Conservation (phyloP, 2,797 vertebrate genomes). For the Steatocranus sp. region DNA sequence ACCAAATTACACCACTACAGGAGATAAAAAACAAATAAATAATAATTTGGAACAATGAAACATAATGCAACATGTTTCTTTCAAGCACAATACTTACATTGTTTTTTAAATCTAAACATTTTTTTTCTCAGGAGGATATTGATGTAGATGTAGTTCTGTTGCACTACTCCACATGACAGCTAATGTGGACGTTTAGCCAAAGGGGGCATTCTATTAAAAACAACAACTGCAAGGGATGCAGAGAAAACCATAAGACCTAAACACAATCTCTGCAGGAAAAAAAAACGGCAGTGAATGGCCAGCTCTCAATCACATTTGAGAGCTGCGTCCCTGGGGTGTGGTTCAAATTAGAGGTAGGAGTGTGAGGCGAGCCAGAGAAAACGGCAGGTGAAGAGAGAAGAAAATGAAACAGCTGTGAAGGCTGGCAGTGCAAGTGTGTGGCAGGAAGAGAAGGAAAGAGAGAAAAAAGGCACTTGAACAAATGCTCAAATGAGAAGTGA, state of each 20-base stretch:
- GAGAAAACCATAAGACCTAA: constrained; percentile 16
- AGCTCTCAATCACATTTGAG: constrained; percentile 48
- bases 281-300: constrained; percentile 9
- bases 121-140: neutral
- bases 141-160: constrained; percentile 31
- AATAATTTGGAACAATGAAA: neutral
- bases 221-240: constrained; percentile 47
- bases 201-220: constrained; percentile 61
- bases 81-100: neutral
- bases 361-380: neutral
- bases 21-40: neutral
- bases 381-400: neutral
- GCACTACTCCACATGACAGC: constrained; percentile 29
- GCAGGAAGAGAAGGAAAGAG: neutral
- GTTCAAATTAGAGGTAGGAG: constrained; percentile 19
- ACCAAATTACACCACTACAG: neutral
- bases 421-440: neutral
- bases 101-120: neutral
- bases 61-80: neutral
- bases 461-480: neutral
- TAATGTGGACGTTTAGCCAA: constrained; percentile 62
- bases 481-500: neutral
- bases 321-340: constrained; percentile 39
- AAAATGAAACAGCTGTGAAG: neutral
- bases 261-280: constrained; percentile 20